Conservation (phyloP, 2,888 invertebrate species). For the Parochlus steinenii region DNA sequence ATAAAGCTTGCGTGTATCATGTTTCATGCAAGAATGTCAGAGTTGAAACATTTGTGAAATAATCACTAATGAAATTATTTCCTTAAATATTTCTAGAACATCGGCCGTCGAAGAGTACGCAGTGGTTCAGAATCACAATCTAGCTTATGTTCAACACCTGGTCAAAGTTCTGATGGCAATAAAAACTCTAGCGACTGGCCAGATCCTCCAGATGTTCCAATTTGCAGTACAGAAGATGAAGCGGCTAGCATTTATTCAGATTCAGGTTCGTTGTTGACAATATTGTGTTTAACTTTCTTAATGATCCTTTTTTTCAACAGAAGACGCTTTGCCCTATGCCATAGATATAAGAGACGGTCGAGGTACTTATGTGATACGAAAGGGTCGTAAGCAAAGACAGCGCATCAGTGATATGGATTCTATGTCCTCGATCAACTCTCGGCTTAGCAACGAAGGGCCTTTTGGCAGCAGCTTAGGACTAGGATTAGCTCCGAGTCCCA, state of each 20-base stretch:
- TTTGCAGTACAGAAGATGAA: conserved; percentile 47
- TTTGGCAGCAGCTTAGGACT: conserved; percentile 14
- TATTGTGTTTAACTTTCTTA: conserved; percentile 1
- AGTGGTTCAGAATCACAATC: conserved; percentile 42
- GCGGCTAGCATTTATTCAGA: conserved; percentile 54
- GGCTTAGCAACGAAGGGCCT: conserved; percentile 38
- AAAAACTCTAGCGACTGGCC: conserved; percentile 39
- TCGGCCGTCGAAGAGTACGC: conserved; percentile 37
- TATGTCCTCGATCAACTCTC: conserved; percentile 39
- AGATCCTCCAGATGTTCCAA: conserved; percentile 48
- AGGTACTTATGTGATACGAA: conserved; percentile 68
- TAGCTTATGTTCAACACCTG: conserved; percentile 54
- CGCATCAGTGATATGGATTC: conserved; percentile 36
- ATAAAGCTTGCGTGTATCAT: too few relatives aligned
- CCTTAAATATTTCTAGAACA: conserved; percentile 34
- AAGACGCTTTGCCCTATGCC: conserved; percentile 21
- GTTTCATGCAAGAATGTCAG: too few relatives aligned
- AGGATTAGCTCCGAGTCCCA: conserved; percentile 41
- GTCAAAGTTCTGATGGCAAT: conserved; percentile 15
- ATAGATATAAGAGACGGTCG: conserved; percentile 36
- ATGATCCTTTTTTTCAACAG: conserved; percentile 14
- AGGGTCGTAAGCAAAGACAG: conserved; percentile 51
- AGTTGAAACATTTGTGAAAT: too few relatives aligned
- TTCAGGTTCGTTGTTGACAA: conserved; percentile 23
- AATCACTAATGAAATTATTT: neutral